These are phyloP conservation scores for Chaetura pelagica DNA, from an alignment of 2,113 vertebrate genomes.

Conservation along the genomic window DNA sequence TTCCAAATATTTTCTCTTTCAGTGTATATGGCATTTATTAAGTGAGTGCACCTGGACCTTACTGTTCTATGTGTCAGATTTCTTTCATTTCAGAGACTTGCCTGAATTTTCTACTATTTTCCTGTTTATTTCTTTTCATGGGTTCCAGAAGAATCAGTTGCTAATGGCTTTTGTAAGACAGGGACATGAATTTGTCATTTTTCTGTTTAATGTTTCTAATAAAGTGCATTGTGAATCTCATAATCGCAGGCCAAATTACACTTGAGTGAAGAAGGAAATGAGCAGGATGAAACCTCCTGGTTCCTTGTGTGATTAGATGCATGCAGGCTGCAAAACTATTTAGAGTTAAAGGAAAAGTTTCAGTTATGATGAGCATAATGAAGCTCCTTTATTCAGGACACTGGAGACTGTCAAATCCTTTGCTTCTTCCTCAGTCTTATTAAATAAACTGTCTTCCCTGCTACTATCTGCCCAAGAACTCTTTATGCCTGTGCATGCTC, in stretches of 20 bases:
- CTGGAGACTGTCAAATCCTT: not conserved
- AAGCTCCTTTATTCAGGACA: slow-evolving; percentile 10
- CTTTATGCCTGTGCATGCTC: not conserved
- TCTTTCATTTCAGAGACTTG: not conserved
- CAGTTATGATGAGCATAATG: not conserved
- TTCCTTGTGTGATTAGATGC: not conserved
- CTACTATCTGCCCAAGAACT: not conserved
- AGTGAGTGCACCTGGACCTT: not conserved
- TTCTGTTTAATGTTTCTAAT: not conserved
- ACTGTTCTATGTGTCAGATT: not conserved
- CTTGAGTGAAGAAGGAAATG: slow-evolving; percentile 14
- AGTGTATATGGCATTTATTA: not conserved
- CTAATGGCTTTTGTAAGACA: not conserved
- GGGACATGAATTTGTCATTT: not conserved
- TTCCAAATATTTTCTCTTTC: not conserved
- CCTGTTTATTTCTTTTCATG: not conserved
- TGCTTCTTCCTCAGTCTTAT: not conserved
- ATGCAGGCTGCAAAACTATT: not conserved
- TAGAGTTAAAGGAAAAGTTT: not conserved
- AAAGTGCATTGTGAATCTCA: not conserved
- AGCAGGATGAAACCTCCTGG: not conserved
- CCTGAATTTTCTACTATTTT: not conserved
- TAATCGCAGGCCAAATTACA: not conserved
- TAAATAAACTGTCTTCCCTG: not conserved
- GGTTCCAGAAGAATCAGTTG: not conserved